A percentile compares a stretch with the other conserved stretches of the same genome.
phyloP scores from a whole-genome alignment of 2,888 invertebrate genomes.

The Tipula confusa region DNA sequence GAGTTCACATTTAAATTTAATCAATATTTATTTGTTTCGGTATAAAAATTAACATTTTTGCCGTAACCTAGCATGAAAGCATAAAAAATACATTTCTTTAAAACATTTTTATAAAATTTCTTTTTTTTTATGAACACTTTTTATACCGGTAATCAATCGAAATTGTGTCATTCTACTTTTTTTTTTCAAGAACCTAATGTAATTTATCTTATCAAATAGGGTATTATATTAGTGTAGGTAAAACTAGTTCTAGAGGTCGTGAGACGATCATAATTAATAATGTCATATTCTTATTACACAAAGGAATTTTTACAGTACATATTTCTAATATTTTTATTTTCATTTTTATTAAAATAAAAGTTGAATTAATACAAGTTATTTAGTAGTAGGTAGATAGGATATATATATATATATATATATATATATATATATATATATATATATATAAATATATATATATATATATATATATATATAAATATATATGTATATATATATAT shows the following conservation, averaged over 20 bases:
- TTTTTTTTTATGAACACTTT: neutral
- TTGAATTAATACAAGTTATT: neutral
- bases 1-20: no score
- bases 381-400: neutral
- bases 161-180: neutral
- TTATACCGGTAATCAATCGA: neutral
- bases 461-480: no score
- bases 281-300: conserved; percentile 6
- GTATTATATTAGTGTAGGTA: neutral
- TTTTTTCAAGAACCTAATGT: neutral
- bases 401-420: no score
- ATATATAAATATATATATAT: no score
- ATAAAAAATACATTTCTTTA: no score
- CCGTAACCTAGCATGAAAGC: no score
- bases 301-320: conserved; percentile 3
- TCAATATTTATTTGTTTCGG: no score
- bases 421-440: no score
- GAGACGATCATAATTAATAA: conserved; percentile 12
- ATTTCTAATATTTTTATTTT: conserved; percentile 12
- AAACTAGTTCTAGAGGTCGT: neutral
- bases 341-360: neutral
- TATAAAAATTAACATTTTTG: no score
- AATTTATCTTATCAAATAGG: neutral
- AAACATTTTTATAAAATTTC: neutral
- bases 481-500: no score